Conservation (phyloP, 2,888 invertebrate species). For the Monochamus alternatus region DNA sequence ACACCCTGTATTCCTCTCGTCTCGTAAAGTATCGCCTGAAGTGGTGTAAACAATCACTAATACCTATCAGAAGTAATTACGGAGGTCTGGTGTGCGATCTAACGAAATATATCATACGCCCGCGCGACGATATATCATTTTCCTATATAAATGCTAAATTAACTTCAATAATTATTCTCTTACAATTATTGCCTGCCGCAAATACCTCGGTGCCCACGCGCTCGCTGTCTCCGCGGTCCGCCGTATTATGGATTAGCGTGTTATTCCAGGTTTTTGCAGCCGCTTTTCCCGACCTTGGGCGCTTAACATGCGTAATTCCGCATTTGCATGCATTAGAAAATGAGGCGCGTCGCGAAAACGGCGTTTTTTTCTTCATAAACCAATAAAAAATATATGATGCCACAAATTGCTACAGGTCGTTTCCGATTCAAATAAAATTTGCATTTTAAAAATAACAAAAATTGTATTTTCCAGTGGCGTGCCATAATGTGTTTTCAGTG, state of each 20-base stretch:
- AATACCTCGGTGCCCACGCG: slow-evolving; percentile 39
- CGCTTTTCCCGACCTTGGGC: slow-evolving; percentile 19
- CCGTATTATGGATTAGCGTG: slow-evolving; percentile 36
- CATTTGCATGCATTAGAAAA: slow-evolving; percentile 35
- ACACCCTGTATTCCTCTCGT: too few relatives aligned
- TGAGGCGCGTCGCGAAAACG: neutral
- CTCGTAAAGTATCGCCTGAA: too few relatives aligned
- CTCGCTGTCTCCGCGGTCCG: slow-evolving; percentile 21
- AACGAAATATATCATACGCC: slow-evolving; percentile 58
- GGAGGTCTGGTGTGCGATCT: slow-evolving; percentile 48
- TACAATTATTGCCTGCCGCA: slow-evolving; percentile 52
- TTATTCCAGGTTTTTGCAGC: slow-evolving; percentile 24
- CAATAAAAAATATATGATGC: too few relatives aligned
- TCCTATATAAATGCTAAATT: slow-evolving; percentile 60
- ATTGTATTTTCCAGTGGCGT: too few relatives aligned
- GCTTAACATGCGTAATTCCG: slow-evolving; percentile 28
- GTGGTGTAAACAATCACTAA: slow-evolving; percentile 41
- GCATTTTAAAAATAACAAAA: too few relatives aligned
- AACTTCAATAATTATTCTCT: slow-evolving; percentile 60
- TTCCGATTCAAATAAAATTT: too few relatives aligned
- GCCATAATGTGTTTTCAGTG: too few relatives aligned
- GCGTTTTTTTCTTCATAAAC: too few relatives aligned
- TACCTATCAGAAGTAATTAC: slow-evolving; percentile 47
- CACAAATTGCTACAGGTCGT: too few relatives aligned
- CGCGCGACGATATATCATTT: slow-evolving; percentile 58